Evolutionary conservation across 2,113 vertebrate genomes (phyloP).

Genomic region (Brachyistius frenatus): DNA sequence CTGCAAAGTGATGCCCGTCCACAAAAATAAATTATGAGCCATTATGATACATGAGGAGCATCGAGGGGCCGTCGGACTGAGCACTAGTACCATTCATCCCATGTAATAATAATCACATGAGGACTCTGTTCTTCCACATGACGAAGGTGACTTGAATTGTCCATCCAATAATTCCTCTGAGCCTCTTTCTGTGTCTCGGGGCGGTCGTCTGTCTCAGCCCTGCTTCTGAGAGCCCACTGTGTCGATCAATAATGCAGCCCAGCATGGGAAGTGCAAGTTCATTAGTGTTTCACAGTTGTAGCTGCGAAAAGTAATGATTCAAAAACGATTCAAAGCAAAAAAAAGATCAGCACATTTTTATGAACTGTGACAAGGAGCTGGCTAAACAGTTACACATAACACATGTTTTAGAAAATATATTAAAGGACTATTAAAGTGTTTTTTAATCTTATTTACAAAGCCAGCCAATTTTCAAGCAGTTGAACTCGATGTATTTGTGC

Average conservation of each 20-base stretch:
- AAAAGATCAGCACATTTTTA: background rate
- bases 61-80: conserved; percentile 18
- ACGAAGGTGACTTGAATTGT: conserved; percentile 47
- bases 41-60: conserved; percentile 52
- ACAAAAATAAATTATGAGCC: conserved; percentile 54
- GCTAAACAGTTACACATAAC: conserved; percentile 2
- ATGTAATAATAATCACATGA: conserved; percentile 46
- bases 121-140: conserved; percentile 44
- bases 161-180: conserved; percentile 33
- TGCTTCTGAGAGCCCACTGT: conserved; percentile 31
- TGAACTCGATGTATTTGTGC: background rate
- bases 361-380: conserved; percentile 1
- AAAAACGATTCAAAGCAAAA: conserved; percentile 20
- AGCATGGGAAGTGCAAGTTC: conserved; percentile 50
- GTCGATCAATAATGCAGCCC: conserved; percentile 60
- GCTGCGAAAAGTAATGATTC: conserved; percentile 48
- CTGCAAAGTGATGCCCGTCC: conserved; percentile 33
- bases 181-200: conserved; percentile 27
- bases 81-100: conserved; percentile 43
- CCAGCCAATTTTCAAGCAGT: background rate
- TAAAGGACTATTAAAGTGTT: background rate
- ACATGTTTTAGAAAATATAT: background rate
- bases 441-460: background rate
- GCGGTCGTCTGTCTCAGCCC: conserved; percentile 10
- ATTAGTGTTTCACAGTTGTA: conserved; percentile 56